phyloP scores from a whole-genome alignment of 2,888 invertebrate genomes.

The Ormia ochracea region DNA sequence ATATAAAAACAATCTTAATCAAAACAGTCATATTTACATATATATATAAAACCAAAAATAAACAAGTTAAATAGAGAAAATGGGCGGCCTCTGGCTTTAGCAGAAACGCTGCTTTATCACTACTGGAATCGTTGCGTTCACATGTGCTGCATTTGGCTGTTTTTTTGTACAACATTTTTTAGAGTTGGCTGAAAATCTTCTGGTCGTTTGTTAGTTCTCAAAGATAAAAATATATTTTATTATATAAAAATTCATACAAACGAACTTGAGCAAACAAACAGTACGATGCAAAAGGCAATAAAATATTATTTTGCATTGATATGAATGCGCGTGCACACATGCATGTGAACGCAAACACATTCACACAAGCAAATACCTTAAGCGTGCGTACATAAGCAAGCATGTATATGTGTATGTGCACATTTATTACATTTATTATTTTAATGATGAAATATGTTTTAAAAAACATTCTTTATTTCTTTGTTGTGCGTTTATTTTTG shows the following conservation, averaged over 20 bases:
- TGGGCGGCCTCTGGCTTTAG: too few species aligned
- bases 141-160: too few species aligned
- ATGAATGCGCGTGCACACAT: not conserved
- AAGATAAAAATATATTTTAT: conserved; percentile 50
- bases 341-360: not conserved
- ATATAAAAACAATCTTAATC: too few species aligned
- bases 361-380: not conserved
- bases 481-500: conserved; percentile 16
- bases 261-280: not conserved
- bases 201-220: conserved; percentile 45
- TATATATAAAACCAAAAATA: too few species aligned
- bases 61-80: too few species aligned
- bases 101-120: too few species aligned
- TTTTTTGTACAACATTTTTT: not conserved
- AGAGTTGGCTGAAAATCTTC: conserved; percentile 23
- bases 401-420: not conserved
- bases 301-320: conserved; percentile 47
- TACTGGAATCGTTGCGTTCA: too few species aligned
- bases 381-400: not conserved
- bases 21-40: too few species aligned
- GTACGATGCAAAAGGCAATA: conserved; percentile 32
- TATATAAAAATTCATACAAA: conserved; percentile 25
- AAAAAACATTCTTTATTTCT: conserved; percentile 64
- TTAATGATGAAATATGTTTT: conserved; percentile 77
- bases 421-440: conserved; percentile 68